phyloP scores from a whole-genome alignment of 2,797 vertebrate genomes.

The Neosalanx taihuensis region DNA sequence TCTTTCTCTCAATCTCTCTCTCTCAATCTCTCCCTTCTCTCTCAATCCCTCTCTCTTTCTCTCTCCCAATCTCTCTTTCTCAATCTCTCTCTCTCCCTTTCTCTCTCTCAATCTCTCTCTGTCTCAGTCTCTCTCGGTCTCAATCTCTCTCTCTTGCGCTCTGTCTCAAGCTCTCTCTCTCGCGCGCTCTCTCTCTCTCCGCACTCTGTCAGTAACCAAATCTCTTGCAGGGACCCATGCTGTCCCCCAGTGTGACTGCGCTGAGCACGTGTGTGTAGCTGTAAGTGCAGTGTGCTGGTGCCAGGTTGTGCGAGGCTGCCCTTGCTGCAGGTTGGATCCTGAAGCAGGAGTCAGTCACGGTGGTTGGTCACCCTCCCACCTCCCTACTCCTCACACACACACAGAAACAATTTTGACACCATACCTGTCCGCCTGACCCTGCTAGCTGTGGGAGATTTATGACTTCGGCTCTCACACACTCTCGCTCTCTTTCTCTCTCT shows the following conservation, averaged over 20 bases:
- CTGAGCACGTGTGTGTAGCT: constrained; percentile 23
- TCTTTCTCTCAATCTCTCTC: constrained; percentile 6
- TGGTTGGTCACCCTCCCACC: constrained; percentile 47
- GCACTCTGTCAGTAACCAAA: neutral
- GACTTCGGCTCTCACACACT: constrained; percentile 30
- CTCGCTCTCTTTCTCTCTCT: constrained; percentile 7
- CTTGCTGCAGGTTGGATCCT: constrained; percentile 45
- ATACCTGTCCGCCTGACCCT: constrained; percentile 38
- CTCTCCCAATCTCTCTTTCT: constrained; percentile 4
- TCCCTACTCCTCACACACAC: constrained; percentile 45
- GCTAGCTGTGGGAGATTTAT: constrained; percentile 66
- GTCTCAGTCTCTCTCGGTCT: neutral
- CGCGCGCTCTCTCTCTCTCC: constrained; percentile 1
- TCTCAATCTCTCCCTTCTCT: constrained; percentile 1
- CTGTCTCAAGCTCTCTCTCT: neutral
- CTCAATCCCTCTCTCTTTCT: neutral
- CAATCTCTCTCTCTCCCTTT: neutral
- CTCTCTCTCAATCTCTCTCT: neutral
- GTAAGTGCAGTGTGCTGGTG: constrained; percentile 27
- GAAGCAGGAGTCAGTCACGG: constrained; percentile 48
- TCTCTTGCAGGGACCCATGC: neutral
- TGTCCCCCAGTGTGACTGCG: constrained; percentile 30
- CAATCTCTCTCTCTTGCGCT: neutral
- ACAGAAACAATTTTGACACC: constrained; percentile 64
- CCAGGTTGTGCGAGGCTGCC: constrained; percentile 46